Base-by-base conservation (phyloP, 2,888 invertebrate genomes). In the Balanococcus diminutus region DNA sequence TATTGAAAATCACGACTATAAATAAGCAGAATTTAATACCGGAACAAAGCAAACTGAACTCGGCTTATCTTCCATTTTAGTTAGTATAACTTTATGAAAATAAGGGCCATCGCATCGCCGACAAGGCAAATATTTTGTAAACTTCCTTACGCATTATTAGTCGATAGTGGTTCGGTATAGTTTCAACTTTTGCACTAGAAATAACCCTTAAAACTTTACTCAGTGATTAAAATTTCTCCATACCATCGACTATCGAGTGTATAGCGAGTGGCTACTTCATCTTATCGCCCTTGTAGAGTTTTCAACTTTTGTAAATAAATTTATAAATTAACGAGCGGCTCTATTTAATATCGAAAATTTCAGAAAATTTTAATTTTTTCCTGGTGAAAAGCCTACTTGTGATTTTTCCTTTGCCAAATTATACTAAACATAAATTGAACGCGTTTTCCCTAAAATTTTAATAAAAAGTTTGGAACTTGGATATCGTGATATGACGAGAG, bases 121-220 rank as follows among this genome's bases (percentile, higher is more conserved):
- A 72, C 72, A 32, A 72, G 31, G 6, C 72, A 28, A 72, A 72
- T 31, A 72, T 72, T 72, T 72, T 32, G 72, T 16, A 72, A 72
- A 72, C 72, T 72, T 67, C 67, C 67, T 67, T 28, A 67, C 67
- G 31, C 67, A 67, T 67, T 72, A 72, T 72, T 72, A 72, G 72
- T 72, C 72, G 72, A 72, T 72, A 72, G 72, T 32, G 72, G n/a
- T 31, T 31, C 16, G 31, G 72, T 72, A 72, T 31, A 72, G 72
- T 72, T 72, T 14, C 2, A 72, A 72, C 72, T 72, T 72, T 28
- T 16, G 28, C n/a, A 32, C 31, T n/a, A 32, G 72, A 72, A 72
- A 72, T 72, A 72, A 72, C 72, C 72, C 72, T 72, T 72, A 72
- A 72, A 72, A 72, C 72, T 72, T 72, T 72, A 31, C 28, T n/a